Evolutionary conservation across 35 echinoderm and acorn worm genomes (phyloP).

Genomic region (Hemicentrotus pulcherrimus): DNA sequence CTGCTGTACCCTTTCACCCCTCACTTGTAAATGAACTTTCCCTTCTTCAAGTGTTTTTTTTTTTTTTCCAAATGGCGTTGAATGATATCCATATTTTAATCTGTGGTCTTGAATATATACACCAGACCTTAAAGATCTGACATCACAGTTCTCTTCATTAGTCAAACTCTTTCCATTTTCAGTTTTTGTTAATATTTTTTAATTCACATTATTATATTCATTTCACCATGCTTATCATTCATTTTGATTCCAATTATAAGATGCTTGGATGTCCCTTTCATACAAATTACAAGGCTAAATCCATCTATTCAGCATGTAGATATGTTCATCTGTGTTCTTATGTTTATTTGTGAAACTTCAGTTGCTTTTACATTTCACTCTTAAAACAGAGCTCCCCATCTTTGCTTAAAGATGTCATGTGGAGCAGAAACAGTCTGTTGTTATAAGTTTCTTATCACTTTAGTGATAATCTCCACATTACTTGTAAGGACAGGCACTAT

Average conservation of each 20-base stretch:
- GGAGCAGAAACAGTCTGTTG: background rate
- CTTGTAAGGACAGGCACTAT: background rate
- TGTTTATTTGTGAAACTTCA: background rate
- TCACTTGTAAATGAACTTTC: background rate
- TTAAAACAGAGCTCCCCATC: background rate
- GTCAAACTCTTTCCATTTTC: background rate
- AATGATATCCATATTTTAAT: background rate
- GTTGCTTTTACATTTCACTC: background rate
- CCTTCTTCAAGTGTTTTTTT: background rate
- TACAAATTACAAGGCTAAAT: background rate
- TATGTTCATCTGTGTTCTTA: background rate
- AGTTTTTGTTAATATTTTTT: background rate
- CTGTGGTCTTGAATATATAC: background rate
- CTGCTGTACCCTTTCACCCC: conserved; percentile 3
- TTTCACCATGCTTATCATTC: background rate
- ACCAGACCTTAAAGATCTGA: background rate
- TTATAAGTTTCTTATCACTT: background rate
- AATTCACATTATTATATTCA: background rate
- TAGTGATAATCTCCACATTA: background rate
- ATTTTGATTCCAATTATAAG: background rate
- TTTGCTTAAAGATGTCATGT: background rate
- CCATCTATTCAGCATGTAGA: conserved; percentile 17
- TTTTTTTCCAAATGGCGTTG: background rate
- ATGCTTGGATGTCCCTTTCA: background rate
- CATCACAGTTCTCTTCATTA: background rate